phyloP scores from a whole-genome alignment of 2,888 invertebrate genomes.

The Dryobotodes eremita region DNA sequence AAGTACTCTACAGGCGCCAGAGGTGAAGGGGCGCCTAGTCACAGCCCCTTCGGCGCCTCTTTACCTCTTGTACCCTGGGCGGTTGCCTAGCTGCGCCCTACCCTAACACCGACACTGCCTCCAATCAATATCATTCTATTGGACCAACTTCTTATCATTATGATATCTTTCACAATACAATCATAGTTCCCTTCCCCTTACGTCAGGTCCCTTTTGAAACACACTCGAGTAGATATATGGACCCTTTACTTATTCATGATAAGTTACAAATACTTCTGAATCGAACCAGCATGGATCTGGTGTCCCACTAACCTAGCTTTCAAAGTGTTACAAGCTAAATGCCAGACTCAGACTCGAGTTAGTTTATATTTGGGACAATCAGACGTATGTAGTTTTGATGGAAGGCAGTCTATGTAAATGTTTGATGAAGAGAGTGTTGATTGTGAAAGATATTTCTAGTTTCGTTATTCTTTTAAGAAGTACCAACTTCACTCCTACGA shows the following conservation, averaged over 20 bases:
- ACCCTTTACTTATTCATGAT: conserved; percentile 46
- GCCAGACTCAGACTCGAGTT: conserved; percentile 36
- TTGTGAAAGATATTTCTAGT: neutral
- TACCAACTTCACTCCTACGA: neutral
- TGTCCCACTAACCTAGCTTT: conserved; percentile 60
- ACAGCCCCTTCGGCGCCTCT: too few species aligned
- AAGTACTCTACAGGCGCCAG: too few species aligned
- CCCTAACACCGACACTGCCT: too few species aligned
- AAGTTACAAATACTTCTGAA: conserved; percentile 40
- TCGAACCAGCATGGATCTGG: conserved; percentile 9
- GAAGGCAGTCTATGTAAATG: neutral
- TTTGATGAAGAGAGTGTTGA: conserved; percentile 9
- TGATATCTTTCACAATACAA: conserved; percentile 6
- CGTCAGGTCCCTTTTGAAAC: neutral
- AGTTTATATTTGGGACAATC: conserved; percentile 33
- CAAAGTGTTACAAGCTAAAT: conserved; percentile 49
- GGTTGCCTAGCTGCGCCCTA: too few species aligned
- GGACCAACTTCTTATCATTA: conserved; percentile 6
- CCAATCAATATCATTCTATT: conserved; percentile 3
- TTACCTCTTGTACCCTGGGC: too few species aligned
- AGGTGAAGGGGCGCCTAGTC: too few species aligned
- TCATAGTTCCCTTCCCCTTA: neutral
- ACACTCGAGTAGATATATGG: neutral
- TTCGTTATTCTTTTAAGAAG: neutral
- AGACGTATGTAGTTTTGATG: conserved; percentile 1